Conservation (phyloP, 2,113 vertebrate species). For the Urocynchramus pylzowi region DNA sequence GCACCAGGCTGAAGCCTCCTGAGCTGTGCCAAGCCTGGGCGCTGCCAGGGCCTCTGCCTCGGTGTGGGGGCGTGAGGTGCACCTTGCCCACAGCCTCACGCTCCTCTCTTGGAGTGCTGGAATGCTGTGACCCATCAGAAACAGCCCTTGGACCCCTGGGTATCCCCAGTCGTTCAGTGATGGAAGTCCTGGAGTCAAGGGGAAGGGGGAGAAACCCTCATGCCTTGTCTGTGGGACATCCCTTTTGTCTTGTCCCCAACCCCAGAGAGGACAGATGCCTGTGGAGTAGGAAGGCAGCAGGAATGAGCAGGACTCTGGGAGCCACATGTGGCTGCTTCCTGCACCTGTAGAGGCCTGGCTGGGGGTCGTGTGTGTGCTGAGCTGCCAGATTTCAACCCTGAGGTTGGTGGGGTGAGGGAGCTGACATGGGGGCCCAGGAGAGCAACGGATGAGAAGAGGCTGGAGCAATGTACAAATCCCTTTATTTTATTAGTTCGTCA, state of each 20-base stretch:
- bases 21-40: neutral
- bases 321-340: neutral
- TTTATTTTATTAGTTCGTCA: conserved; percentile 68
- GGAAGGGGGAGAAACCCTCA: neutral
- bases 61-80: fast-evolving
- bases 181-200: neutral
- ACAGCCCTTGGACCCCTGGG: neutral
- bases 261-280: fast-evolving
- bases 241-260: neutral
- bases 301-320: neutral
- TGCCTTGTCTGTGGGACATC: fast-evolving
- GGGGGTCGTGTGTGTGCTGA: neutral
- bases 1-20: neutral
- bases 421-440: neutral
- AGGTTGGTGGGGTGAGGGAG: neutral
- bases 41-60: fast-evolving
- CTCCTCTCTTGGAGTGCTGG: neutral
- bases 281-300: neutral
- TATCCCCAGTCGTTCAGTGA: neutral
- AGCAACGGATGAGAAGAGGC: neutral
- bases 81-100: neutral
- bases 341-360: neutral
- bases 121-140: neutral
- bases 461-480: conserved; percentile 66
- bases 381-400: neutral